Percentiles rank a stretch among this genome's conserved stretches.
Conservation (phyloP, 2,888 invertebrate species). For the Philopedon plagiatum region DNA sequence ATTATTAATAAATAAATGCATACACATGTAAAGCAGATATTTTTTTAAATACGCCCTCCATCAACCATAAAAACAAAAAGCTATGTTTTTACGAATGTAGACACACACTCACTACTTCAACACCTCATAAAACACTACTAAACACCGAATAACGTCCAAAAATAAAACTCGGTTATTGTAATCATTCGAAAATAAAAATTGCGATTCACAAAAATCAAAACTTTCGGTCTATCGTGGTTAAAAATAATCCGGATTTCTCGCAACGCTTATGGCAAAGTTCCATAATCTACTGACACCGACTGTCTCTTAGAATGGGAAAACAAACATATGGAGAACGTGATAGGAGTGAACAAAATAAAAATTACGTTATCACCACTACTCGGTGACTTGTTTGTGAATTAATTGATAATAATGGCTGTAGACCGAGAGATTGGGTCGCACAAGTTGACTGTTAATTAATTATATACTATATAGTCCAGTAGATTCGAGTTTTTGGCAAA, state of each 20-base stretch:
- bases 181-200: conserved; percentile 15
- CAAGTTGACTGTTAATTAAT: conserved; percentile 12
- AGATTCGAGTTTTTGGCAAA: not conserved
- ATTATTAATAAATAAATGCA: too few relatives aligned
- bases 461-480: not conserved
- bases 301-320: conserved; percentile 26
- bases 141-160: not conserved
- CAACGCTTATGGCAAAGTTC: conserved; percentile 28
- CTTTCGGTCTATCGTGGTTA: conserved; percentile 1
- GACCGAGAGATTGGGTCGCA: conserved; percentile 26
- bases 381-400: conserved; percentile 31
- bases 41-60: not conserved
- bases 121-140: not conserved
- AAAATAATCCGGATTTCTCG: conserved; percentile 1
- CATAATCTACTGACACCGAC: conserved; percentile 10
- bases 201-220: not conserved
- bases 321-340: conserved; percentile 38
- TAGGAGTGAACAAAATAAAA: conserved; percentile 37
- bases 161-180: not conserved
- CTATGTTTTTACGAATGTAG: not conserved
- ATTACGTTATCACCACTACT: conserved; percentile 42
- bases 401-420: conserved; percentile 34
- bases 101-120: not conserved
- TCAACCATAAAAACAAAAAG: not conserved
- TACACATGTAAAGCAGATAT: too few relatives aligned